Evolutionary conservation across 2,797 vertebrate genomes (phyloP).

Genomic region (Sardinella longiceps): DNA sequence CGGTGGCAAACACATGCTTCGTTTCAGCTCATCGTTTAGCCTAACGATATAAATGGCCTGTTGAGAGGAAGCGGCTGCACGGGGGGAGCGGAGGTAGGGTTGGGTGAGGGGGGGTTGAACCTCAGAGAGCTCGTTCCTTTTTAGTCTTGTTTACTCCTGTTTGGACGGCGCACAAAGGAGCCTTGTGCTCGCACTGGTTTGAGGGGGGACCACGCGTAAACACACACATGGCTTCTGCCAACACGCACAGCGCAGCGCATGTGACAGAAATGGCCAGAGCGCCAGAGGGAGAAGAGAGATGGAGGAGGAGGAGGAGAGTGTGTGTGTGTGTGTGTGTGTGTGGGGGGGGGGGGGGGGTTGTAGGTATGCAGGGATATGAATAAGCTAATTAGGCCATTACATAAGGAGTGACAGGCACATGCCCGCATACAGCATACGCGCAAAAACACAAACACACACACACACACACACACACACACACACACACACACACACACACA

Average conservation of each 20-base stretch:
- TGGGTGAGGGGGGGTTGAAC: no score
- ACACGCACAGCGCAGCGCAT: not conserved
- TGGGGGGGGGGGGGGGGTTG: no score
- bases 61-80: constrained; percentile 11
- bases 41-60: constrained; percentile 19
- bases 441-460: constrained; percentile 22
- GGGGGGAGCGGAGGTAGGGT: not conserved
- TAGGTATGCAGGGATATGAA: not conserved
- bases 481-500: constrained; percentile 15
- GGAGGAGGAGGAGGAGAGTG: not conserved
- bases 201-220: not conserved
- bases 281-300: no score
- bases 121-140: not conserved
- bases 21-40: not conserved
- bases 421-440: not conserved
- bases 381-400: not conserved
- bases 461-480: constrained; percentile 19
- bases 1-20: not conserved
- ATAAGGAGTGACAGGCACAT: not conserved
- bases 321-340: not conserved
- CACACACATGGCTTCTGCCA: not conserved
- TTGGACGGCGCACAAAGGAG: not conserved
- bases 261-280: not conserved
- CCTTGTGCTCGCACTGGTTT: not conserved
- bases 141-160: constrained; percentile 8